A percentile compares a stretch with the other conserved stretches of the same genome.
Conservation (phyloP, 2,888 invertebrate species). For the Cerastoderma edule region DNA sequence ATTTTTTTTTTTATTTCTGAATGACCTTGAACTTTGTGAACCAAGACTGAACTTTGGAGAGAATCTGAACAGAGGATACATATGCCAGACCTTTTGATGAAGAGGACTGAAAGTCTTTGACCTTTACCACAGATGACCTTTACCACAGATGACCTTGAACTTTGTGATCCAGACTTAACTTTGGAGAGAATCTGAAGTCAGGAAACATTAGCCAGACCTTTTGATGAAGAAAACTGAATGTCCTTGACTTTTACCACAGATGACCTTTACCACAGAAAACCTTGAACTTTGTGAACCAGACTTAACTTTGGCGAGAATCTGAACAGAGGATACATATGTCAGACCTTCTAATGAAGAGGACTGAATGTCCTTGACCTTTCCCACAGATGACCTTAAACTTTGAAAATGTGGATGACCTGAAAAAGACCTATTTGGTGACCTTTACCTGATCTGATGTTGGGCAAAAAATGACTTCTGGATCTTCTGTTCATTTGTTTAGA, state of each 20-base stretch:
- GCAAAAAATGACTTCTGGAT: too few relatives aligned
- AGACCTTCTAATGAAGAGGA: neutral
- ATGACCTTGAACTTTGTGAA: slow-evolving; percentile 16
- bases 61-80: slow-evolving; percentile 7
- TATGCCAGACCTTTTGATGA: neutral
- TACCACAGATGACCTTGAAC: slow-evolving; percentile 14
- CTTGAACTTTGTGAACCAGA: neutral
- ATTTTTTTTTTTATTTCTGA: too few relatives aligned
- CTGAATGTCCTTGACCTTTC: neutral
- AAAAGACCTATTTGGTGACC: too few relatives aligned
- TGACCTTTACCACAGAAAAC: too few relatives aligned
- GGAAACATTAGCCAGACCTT: too few relatives aligned
- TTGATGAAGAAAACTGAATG: too few relatives aligned
- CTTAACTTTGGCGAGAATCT: slow-evolving; percentile 2
- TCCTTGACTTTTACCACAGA: too few relatives aligned
- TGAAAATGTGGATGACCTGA: too few relatives aligned
- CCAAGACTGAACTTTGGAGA: neutral
- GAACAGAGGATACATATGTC: slow-evolving; percentile 7
- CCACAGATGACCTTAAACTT: neutral
- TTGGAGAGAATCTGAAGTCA: too few relatives aligned
- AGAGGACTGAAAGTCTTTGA: neutral
- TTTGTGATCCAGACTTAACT: too few relatives aligned
- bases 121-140: neutral
- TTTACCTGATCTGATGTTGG: too few relatives aligned
- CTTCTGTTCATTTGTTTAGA: too few relatives aligned